Conservation (phyloP, 2,797 vertebrate genomes). For the Siniperca scherzeri region DNA sequence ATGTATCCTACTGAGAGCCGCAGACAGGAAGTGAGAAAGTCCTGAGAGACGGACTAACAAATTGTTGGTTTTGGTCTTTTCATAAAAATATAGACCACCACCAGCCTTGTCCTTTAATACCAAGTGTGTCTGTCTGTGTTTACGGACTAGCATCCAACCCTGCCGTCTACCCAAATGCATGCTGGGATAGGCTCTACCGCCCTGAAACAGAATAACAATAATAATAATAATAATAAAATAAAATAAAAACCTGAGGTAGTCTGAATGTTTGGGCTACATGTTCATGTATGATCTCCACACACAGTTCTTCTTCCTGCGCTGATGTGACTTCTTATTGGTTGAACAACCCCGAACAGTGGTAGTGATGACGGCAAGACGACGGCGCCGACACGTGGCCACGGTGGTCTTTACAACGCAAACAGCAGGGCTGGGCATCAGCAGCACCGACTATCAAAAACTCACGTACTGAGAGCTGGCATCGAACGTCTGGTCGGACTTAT, state of each 20-base stretch:
- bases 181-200: constrained; percentile 11
- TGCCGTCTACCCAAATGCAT: constrained; percentile 29
- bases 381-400: background rate
- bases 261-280: constrained; percentile 60
- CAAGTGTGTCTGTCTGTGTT: background rate
- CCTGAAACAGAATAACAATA: background rate
- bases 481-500: background rate
- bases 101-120: background rate
- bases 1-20: background rate
- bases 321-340: background rate
- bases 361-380: background rate
- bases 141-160: constrained; percentile 6
- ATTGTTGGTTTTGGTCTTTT: background rate
- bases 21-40: no score
- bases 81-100: background rate
- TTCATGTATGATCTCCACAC: constrained; percentile 12
- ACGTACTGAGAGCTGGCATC: background rate
- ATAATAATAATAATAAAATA: no score
- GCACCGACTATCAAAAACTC: background rate
- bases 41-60: background rate
- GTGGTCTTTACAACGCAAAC: background rate
- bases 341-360: background rate
- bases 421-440: constrained; percentile 4
- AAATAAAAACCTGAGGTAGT: constrained; percentile 71
- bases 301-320: background rate